phyloP scores from a whole-genome alignment of 2,113 vertebrate species.

The Amazona vittata region DNA sequence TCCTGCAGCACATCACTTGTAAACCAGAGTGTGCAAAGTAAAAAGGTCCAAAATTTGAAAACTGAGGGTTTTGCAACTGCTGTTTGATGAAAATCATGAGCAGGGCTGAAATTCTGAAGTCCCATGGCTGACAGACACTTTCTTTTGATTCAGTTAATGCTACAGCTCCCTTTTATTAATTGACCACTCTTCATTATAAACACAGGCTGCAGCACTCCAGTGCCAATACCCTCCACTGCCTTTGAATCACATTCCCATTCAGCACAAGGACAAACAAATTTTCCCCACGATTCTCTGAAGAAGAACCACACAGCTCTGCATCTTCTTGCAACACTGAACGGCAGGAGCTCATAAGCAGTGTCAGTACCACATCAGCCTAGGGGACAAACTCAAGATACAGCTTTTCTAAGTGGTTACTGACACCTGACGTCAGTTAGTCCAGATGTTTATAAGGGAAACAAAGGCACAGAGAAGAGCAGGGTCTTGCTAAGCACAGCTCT shows the following conservation, averaged over 20 bases:
- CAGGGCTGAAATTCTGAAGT: neutral
- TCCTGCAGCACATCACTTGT: neutral
- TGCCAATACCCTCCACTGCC: neutral
- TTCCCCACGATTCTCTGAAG: neutral
- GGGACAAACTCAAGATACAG: neutral
- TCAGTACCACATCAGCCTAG: neutral
- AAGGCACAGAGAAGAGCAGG: neutral
- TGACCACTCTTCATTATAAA: neutral
- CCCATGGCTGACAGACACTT: neutral
- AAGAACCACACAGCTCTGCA: neutral
- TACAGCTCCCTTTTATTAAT: neutral
- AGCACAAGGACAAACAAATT: neutral
- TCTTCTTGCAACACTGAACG: neutral
- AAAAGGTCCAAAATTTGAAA: neutral
- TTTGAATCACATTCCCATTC: neutral
- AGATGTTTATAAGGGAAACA: neutral
- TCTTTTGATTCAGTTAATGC: neutral
- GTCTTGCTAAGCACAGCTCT: neutral
- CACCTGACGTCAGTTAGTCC: neutral
- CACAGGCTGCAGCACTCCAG: neutral
- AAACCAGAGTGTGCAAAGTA: neutral
- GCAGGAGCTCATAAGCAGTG: neutral
- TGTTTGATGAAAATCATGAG: neutral
- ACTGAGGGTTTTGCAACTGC: neutral
- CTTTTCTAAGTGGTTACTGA: neutral